phyloP scores from a whole-genome alignment of 2,797 vertebrate species.

The Gorsachius magnificus region DNA sequence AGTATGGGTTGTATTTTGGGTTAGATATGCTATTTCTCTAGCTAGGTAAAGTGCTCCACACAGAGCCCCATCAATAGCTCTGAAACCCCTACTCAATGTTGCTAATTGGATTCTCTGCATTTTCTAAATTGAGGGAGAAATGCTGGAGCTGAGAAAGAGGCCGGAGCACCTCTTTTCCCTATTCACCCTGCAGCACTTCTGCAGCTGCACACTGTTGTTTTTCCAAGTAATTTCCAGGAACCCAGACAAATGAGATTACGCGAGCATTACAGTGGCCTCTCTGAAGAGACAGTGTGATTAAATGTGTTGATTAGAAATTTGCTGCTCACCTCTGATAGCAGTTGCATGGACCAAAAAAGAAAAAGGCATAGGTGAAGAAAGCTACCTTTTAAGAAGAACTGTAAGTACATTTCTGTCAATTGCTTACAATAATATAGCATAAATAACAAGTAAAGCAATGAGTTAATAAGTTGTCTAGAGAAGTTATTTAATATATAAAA shows the following conservation, averaged over 20 bases:
- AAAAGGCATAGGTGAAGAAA: not conserved
- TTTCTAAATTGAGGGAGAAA: conserved; percentile 25
- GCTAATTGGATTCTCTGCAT: not conserved
- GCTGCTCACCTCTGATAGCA: not conserved
- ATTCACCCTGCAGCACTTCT: not conserved
- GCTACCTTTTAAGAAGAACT: not conserved
- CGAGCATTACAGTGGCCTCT: conserved; percentile 9
- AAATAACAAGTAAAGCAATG: not conserved
- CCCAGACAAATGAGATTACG: conserved; percentile 23
- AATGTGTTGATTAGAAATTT: conserved; percentile 52
- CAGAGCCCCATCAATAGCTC: not conserved
- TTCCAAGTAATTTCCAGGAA: conserved; percentile 50
- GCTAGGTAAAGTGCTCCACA: not conserved
- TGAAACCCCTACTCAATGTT: not conserved
- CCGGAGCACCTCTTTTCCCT: not conserved
- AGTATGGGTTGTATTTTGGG: not conserved
- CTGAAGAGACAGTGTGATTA: conserved; percentile 43
- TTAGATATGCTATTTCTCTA: not conserved
- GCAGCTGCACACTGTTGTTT: conserved; percentile 32
- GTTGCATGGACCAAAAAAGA: not conserved
- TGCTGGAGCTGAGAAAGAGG: not conserved
- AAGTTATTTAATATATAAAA: not conserved
- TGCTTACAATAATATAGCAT: accelerated
- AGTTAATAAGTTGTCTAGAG: not conserved
- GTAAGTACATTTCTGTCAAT: not conserved